Percentiles rank a stretch among this genome's conserved stretches.
These are phyloP conservation scores for Serrognathus titanus DNA, from an alignment of 2,888 invertebrate species.

Conservation along the genomic window DNA sequence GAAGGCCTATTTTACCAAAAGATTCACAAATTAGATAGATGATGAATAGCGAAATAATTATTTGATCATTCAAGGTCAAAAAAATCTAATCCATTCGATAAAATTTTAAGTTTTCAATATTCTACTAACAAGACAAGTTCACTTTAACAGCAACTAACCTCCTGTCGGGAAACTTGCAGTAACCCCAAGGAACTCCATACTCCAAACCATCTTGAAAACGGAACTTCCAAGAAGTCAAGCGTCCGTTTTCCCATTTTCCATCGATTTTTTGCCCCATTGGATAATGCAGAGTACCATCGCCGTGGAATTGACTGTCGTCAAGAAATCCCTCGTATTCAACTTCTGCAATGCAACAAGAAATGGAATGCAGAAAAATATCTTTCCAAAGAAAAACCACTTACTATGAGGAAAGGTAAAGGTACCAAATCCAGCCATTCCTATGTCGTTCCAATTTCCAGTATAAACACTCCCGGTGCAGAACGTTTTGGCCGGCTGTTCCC, in stretches of 20 bases:
- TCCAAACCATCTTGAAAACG: constrained; percentile 12
- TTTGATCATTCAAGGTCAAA: too few species aligned
- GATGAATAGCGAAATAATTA: too few species aligned
- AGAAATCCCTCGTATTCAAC: constrained; percentile 62
- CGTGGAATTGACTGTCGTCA: constrained; percentile 63
- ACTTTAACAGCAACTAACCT: not conserved
- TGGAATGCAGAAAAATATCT: too few species aligned
- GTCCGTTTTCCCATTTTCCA: constrained; percentile 63
- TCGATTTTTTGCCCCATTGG: constrained; percentile 60
- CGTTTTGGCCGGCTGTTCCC: constrained; percentile 9
- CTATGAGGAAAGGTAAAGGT: constrained; percentile 58
- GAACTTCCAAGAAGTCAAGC: constrained; percentile 22
- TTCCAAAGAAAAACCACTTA: not conserved
- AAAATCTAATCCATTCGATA: too few species aligned
- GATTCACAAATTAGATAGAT: too few species aligned
- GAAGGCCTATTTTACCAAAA: too few species aligned
- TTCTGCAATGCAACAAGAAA: not conserved
- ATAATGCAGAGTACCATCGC: constrained; percentile 60
- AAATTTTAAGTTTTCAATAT: too few species aligned
- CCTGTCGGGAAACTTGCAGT: constrained; percentile 12
- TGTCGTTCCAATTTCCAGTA: constrained; percentile 57
- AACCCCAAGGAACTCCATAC: constrained; percentile 13
- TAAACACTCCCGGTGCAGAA: constrained; percentile 55
- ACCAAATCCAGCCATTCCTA: constrained; percentile 62
- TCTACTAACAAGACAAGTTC: too few species aligned